Conservation (phyloP, 2,113 vertebrate genomes). For the Lycocorax pyrrhopterus region DNA sequence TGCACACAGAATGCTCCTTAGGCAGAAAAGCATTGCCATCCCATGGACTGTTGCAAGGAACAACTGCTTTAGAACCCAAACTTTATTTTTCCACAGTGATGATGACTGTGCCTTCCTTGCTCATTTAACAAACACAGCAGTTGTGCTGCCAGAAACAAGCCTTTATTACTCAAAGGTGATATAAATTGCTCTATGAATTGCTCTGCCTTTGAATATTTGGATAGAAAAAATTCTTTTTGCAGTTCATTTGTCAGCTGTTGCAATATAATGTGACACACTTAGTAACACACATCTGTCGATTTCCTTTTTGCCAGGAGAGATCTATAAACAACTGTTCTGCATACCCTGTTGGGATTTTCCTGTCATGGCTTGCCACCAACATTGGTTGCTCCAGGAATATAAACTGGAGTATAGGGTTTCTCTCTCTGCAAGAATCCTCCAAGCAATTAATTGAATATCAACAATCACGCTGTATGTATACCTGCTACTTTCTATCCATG, state of each 20-base stretch:
- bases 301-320: not conserved
- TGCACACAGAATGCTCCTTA: not conserved
- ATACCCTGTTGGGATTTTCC: not conserved
- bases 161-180: not conserved
- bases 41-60: not conserved
- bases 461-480: not conserved
- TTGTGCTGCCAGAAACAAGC: not conserved
- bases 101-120: not conserved
- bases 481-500: not conserved
- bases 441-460: not conserved
- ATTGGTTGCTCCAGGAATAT: not conserved
- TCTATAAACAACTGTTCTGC: not conserved
- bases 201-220: not conserved
- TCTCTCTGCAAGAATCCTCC: not conserved
- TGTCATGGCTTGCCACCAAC: not conserved
- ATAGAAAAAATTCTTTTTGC: not conserved
- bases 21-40: not conserved
- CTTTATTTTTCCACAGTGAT: not conserved
- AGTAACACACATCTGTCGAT: not conserved
- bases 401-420: not conserved
- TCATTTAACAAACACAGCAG: not conserved
- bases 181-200: not conserved
- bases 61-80: not conserved
- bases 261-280: not conserved
- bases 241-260: not conserved